Percentiles rank a stretch among this genome's conserved stretches.
These are phyloP conservation scores for Macrotis lagotis DNA, from an alignment of 2,113 vertebrate species.

Conservation along the genomic window DNA sequence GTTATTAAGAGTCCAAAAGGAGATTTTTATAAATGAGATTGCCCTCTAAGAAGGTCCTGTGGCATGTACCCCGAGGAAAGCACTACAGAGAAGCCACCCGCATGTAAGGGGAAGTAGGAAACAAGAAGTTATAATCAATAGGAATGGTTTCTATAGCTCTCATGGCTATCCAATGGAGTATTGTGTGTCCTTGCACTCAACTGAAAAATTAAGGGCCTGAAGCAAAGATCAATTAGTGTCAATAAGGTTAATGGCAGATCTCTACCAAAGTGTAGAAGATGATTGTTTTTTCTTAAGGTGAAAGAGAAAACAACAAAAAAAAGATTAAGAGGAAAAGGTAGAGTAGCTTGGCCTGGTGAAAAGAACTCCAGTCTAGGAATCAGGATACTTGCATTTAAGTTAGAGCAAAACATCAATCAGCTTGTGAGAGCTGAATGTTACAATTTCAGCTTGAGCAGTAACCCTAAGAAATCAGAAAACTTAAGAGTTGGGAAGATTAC, in stretches of 20 bases:
- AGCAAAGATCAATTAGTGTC: background rate
- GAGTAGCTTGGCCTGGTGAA: background rate
- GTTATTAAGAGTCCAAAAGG: background rate
- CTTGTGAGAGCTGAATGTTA: background rate
- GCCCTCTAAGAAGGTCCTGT: background rate
- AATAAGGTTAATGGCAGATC: background rate
- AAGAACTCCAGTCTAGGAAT: background rate
- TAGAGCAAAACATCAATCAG: background rate
- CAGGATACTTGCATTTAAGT: background rate
- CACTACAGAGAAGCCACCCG: background rate
- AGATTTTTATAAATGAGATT: background rate
- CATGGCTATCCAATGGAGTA: background rate
- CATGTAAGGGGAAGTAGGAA: background rate
- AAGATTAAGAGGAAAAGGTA: background rate
- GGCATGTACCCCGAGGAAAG: background rate
- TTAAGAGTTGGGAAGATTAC: background rate
- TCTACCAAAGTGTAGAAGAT: background rate
- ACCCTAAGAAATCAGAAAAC: background rate
- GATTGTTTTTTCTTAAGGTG: background rate
- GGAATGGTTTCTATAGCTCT: background rate
- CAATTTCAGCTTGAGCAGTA: too few relatives aligned
- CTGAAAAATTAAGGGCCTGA: background rate
- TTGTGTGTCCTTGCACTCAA: background rate
- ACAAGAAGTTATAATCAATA: background rate
- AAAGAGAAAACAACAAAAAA: background rate